phyloP scores from a whole-genome alignment of 2,888 invertebrate species.

The Timema podura region DNA sequence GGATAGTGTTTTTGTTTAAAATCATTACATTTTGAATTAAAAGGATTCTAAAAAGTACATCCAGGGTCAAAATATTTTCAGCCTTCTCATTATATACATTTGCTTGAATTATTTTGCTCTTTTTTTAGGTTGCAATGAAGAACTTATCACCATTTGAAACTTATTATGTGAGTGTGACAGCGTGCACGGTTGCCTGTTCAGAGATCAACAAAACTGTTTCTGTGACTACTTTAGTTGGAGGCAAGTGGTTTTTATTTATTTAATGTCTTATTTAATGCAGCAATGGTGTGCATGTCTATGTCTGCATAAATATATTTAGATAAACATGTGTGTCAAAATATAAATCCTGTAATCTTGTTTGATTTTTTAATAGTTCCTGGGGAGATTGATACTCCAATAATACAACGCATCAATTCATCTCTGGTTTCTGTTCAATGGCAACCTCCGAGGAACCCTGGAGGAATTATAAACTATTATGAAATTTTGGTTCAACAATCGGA shows the following conservation, averaged over 20 bases:
- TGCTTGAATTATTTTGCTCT: too few relatives aligned
- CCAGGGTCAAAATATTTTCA: too few relatives aligned
- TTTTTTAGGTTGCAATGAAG: conserved; percentile 31
- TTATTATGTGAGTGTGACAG: conserved; percentile 66
- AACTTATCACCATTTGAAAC: conserved; percentile 58
- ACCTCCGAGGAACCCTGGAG: conserved; percentile 50
- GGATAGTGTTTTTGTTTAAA: conserved; percentile 9
- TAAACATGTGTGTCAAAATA: too few relatives aligned
- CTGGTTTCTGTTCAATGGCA: conserved; percentile 51
- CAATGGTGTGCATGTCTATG: too few relatives aligned
- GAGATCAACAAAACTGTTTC: conserved; percentile 49
- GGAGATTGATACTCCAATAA: conserved; percentile 40
- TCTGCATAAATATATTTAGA: too few relatives aligned
- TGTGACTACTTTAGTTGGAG: conserved; percentile 59
- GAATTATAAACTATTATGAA: conserved; percentile 58
- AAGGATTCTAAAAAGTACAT: too few relatives aligned
- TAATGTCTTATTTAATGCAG: too few relatives aligned
- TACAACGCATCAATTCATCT: conserved; percentile 47
- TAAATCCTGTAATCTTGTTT: too few relatives aligned
- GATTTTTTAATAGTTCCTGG: conserved; percentile 34
- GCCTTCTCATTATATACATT: too few relatives aligned
- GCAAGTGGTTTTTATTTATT: conserved; percentile 43
- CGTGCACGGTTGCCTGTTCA: conserved; percentile 69
- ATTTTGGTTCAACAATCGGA: conserved; percentile 38
- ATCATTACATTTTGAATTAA: not conserved